Conservation (phyloP, 2,888 invertebrate species). For the Onchidella celtica region DNA sequence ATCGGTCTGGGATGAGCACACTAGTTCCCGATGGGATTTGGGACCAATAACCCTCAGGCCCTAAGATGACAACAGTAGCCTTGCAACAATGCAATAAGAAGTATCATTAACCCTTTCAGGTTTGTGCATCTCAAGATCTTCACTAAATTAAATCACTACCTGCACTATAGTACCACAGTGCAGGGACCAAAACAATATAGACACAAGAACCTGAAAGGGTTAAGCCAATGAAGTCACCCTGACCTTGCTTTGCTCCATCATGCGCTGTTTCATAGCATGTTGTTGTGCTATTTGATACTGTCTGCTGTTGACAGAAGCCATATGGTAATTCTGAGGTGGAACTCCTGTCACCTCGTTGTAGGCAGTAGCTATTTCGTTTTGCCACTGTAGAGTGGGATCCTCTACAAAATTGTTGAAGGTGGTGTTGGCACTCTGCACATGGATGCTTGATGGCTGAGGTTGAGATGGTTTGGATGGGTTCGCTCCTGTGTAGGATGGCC, state of each 20-base stretch:
- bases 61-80: no score
- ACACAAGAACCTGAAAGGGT: no score
- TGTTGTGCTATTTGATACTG: constrained; percentile 72
- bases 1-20: no score
- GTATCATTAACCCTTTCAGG: no score
- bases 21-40: no score
- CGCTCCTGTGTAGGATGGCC: constrained; percentile 29
- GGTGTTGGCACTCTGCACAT: constrained; percentile 70
- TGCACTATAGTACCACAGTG: no score
- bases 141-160: no score
- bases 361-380: constrained; percentile 67
- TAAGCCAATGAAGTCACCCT: no score
- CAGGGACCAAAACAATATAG: no score
- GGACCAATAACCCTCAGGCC: no score
- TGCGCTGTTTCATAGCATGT: constrained; percentile 59
- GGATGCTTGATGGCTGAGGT: constrained; percentile 57
- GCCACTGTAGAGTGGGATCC: constrained; percentile 62
- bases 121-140: no score
- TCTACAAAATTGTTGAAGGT: constrained; percentile 75
- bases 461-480: constrained; percentile 2
- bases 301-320: constrained; percentile 66
- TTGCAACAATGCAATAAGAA: no score
- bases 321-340: constrained; percentile 65
- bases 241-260: constrained; percentile 62
- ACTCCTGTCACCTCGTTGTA: constrained; percentile 71